Evolutionary conservation across 2,797 vertebrate species (phyloP).

Genomic region (Bradypodion pumilum): DNA sequence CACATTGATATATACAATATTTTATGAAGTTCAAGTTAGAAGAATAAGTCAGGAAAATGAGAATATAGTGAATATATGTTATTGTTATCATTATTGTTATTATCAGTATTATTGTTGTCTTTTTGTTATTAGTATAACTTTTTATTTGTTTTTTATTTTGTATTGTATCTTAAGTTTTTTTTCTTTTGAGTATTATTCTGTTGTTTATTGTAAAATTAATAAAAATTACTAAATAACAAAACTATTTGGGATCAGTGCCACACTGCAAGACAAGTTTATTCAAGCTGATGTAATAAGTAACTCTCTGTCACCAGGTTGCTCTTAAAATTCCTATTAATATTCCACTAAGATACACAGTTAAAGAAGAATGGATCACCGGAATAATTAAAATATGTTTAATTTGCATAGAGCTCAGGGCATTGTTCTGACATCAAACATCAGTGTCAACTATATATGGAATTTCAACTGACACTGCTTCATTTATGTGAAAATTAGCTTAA

Average conservation of each 20-base stretch:
- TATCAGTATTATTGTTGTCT: too few relatives aligned
- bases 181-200: too few relatives aligned
- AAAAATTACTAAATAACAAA: too few relatives aligned
- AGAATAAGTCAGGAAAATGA: too few relatives aligned
- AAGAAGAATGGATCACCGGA: conserved; percentile 65
- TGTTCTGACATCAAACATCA: conserved; percentile 90
- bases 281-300: conserved; percentile 39
- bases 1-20: too few relatives aligned
- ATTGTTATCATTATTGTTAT: too few relatives aligned
- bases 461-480: conserved; percentile 87
- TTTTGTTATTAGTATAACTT: too few relatives aligned
- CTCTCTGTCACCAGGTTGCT: conserved; percentile 53
- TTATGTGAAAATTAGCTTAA: conserved; percentile 91
- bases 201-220: too few relatives aligned
- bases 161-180: too few relatives aligned
- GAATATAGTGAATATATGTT: too few relatives aligned
- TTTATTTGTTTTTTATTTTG: too few relatives aligned
- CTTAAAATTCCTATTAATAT: conserved; percentile 69
- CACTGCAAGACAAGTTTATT: conserved; percentile 19
- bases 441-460: conserved; percentile 82
- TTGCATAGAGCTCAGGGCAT: conserved; percentile 81
- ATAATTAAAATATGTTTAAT: conserved; percentile 80
- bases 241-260: conserved; percentile 40
- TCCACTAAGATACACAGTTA: conserved; percentile 64
- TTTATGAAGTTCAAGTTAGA: too few relatives aligned